Percentiles rank a stretch among this genome's conserved stretches.
These are phyloP conservation scores for Brachionus rubens DNA, from an alignment of 1,140 invertebrate genomes.

Conservation along the genomic window DNA sequence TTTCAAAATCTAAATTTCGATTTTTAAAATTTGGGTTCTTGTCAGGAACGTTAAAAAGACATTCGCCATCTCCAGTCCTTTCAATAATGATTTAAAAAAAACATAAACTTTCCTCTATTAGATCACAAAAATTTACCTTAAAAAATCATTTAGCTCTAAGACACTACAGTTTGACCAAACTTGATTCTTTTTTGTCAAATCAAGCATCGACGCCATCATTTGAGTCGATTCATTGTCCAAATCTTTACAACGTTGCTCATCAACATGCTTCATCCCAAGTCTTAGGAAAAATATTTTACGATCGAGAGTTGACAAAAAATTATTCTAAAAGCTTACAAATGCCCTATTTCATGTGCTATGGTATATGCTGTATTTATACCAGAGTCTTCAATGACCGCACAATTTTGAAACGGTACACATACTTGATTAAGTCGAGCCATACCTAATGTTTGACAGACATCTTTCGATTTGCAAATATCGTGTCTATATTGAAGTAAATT, in stretches of 20 bases:
- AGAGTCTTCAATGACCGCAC: conserved; percentile 40
- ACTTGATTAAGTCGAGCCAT: conserved; percentile 40
- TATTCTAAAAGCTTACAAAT: conserved; percentile 3
- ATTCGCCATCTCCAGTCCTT: conserved; percentile 31
- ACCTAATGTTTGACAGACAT: conserved; percentile 26
- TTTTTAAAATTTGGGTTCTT: neutral
- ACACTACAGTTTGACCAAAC: conserved; percentile 46
- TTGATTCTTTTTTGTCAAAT: conserved; percentile 6
- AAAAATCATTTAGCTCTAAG: conserved; percentile 29
- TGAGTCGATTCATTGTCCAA: conserved; percentile 21
- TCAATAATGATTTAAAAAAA: neutral
- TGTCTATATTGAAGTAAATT: neutral
- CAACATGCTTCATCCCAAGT: conserved; percentile 23
- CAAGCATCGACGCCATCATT: conserved; percentile 21
- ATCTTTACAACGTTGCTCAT: neutral
- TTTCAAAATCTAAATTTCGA: neutral
- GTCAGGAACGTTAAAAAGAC: conserved; percentile 20
- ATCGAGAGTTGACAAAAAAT: neutral
- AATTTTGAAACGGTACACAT: conserved; percentile 29
- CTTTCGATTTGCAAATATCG: conserved; percentile 12
- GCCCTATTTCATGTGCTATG: conserved; percentile 46
- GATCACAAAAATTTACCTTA: too few species aligned
- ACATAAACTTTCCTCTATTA: too few species aligned
- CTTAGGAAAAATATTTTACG: neutral
- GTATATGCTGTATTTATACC: conserved; percentile 30